A percentile compares a stretch with the other conserved stretches of the same genome.
Evolutionary conservation across 2,113 vertebrate genomes (phyloP).

Genomic region (Lamprologus speciosus): DNA sequence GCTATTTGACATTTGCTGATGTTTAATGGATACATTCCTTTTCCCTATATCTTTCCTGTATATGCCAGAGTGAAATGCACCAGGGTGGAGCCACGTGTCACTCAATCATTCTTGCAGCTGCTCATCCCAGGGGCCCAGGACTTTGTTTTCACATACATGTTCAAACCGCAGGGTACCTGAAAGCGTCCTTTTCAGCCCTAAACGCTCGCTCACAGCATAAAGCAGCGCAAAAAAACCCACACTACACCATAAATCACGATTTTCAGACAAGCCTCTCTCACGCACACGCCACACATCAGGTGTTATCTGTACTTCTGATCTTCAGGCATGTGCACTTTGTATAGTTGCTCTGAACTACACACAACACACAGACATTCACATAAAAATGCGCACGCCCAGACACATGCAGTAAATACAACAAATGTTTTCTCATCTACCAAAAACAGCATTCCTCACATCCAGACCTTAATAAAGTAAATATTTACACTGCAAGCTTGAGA

Average conservation of each 20-base stretch:
- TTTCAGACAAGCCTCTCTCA: slow-evolving; percentile 56
- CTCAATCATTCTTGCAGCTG: slow-evolving; percentile 66
- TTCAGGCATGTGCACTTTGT: slow-evolving; percentile 41
- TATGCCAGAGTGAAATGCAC: slow-evolving; percentile 21
- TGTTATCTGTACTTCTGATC: slow-evolving; percentile 53
- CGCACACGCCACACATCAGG: slow-evolving; percentile 47
- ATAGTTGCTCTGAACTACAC: slow-evolving; percentile 9
- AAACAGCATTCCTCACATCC: slow-evolving; percentile 54
- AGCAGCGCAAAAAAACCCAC: slow-evolving; percentile 13
- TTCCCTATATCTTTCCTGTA: slow-evolving; percentile 8
- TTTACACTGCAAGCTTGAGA: slow-evolving; percentile 50
- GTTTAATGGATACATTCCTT: slow-evolving; percentile 45
- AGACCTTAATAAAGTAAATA: slow-evolving; percentile 52
- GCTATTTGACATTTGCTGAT: slow-evolving; percentile 39
- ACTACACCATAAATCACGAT: slow-evolving; percentile 52
- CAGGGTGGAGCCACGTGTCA: slow-evolving; percentile 49
- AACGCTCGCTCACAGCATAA: slow-evolving; percentile 28
- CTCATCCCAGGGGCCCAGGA: slow-evolving; percentile 42
- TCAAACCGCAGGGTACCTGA: slow-evolving; percentile 50
- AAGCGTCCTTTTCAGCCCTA: slow-evolving; percentile 57
- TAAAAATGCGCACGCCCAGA: slow-evolving; percentile 14
- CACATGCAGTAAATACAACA: slow-evolving; percentile 59
- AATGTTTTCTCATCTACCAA: slow-evolving; percentile 50
- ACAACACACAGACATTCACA: slow-evolving; percentile 14
- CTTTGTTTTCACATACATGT: slow-evolving; percentile 43